phyloP scores from a whole-genome alignment of 23 tunicate species.

The Trididemnum miniatum region DNA sequence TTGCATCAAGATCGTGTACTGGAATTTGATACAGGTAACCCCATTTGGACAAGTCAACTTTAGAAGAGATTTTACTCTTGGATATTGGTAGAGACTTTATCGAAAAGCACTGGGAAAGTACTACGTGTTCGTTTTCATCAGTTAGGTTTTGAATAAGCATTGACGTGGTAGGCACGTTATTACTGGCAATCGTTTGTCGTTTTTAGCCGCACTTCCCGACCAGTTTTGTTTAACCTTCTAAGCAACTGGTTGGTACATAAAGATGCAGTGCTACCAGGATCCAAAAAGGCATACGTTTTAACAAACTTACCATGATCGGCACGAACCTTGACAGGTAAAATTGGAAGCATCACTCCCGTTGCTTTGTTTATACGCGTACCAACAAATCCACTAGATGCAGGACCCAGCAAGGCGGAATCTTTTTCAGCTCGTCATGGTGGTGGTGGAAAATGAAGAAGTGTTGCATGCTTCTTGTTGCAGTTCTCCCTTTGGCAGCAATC shows the following conservation, averaged over 20 bases:
- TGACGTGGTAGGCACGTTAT: not conserved
- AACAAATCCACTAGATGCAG: too few relatives aligned
- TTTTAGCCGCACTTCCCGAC: too few relatives aligned
- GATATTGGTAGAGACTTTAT: constrained; percentile 23
- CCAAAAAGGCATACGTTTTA: constrained; percentile 14
- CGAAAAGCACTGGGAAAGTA: not conserved
- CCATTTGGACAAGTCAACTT: constrained; percentile 1
- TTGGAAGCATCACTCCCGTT: not conserved
- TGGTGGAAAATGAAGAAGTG: not conserved
- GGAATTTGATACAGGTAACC: not conserved
- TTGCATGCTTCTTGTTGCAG: too few relatives aligned
- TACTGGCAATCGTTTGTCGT: constrained; percentile 20
- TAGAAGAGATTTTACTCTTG: too few relatives aligned
- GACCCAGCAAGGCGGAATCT: not conserved
- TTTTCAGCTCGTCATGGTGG: not conserved
- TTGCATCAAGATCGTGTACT: not conserved
- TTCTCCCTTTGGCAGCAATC: too few relatives aligned
- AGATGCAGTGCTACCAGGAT: constrained; percentile 3
- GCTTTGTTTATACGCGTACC: not conserved
- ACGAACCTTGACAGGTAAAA: constrained; percentile 5
- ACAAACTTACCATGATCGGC: not conserved
- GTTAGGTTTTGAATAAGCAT: constrained; percentile 17
- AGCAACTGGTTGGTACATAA: not conserved
- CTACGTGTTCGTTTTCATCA: constrained; percentile 3
- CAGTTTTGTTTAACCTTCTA: not conserved